These are phyloP conservation scores for Toxonevra muliebris DNA, from an alignment of 2,888 invertebrate genomes.

Conservation along the genomic window DNA sequence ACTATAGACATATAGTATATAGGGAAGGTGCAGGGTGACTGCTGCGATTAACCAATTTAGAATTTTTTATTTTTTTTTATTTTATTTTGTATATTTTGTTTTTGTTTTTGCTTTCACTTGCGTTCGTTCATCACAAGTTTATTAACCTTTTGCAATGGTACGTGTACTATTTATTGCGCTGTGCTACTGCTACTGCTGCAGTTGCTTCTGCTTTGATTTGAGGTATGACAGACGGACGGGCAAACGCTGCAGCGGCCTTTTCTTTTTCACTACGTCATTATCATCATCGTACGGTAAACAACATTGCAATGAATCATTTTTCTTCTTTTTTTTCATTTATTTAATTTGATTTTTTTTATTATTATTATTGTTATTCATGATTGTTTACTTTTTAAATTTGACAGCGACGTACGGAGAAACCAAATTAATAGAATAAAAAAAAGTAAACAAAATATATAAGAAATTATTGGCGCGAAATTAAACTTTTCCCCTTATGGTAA, in stretches of 20 bases:
- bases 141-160: constrained; percentile 15
- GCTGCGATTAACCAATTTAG: constrained; percentile 23
- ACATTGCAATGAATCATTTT: constrained; percentile 27
- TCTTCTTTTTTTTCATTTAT: constrained; percentile 11
- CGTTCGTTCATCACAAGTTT: constrained; percentile 11
- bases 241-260: not conserved
- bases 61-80: constrained; percentile 22
- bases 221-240: not conserved
- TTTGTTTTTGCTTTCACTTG: not conserved
- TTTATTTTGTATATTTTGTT: constrained; percentile 7
- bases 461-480: constrained; percentile 15
- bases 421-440: not conserved
- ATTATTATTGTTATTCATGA: not conserved
- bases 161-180: not conserved
- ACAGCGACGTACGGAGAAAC: not conserved
- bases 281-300: not conserved
- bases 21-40: not conserved
- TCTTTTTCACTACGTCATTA: not conserved
- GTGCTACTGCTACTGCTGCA: not conserved
- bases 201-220: too few relatives aligned
- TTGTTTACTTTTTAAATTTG: not conserved
- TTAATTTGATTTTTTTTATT: constrained; percentile 12
- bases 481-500: not conserved
- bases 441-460: not conserved
- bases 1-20: not conserved